Percentiles rank a stretch among this genome's conserved stretches.
Evolutionary conservation across 2,888 invertebrate genomes (phyloP).

Genomic region (Chloroclysta siterata): DNA sequence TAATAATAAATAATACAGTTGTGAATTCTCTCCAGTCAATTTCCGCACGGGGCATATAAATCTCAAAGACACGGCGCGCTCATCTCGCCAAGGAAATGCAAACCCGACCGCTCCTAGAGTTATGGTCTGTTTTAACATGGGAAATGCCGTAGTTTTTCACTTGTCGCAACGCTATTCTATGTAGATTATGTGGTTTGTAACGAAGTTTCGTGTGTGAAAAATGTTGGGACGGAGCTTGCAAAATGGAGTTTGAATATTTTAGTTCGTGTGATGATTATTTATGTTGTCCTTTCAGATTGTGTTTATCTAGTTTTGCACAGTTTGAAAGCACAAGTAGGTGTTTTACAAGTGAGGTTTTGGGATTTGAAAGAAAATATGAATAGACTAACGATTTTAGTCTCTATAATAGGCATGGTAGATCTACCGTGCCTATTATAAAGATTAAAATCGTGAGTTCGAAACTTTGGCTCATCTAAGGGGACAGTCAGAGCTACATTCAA

Average conservation of each 20-base stretch:
- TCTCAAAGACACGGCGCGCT: conserved; percentile 67
- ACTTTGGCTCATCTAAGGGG: no score
- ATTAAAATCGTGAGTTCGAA: no score
- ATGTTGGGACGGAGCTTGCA: conserved; percentile 18
- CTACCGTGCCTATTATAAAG: no score
- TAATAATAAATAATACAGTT: conserved; percentile 34
- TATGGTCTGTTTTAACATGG: conserved; percentile 75
- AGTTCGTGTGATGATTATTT: conserved; percentile 4
- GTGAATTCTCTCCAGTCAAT: conserved; percentile 62
- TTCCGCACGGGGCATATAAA: conserved; percentile 75
- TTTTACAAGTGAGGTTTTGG: not conserved
- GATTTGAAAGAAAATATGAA: not conserved
- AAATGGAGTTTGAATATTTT: conserved; percentile 20
- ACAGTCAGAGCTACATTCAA: no score
- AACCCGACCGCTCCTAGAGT: conserved; percentile 64
- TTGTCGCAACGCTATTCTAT: conserved; percentile 40
- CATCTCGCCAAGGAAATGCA: conserved; percentile 74
- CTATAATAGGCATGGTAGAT: no score
- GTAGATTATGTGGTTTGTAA: conserved; percentile 41
- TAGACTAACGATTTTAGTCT: no score
- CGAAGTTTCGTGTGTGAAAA: conserved; percentile 29
- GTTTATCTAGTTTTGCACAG: not conserved
- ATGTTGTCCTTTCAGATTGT: not conserved
- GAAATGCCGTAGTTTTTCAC: conserved; percentile 79
- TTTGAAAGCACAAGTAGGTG: not conserved